phyloP scores from a whole-genome alignment of 2,797 vertebrate species.

The Tokudaia muenninki region DNA sequence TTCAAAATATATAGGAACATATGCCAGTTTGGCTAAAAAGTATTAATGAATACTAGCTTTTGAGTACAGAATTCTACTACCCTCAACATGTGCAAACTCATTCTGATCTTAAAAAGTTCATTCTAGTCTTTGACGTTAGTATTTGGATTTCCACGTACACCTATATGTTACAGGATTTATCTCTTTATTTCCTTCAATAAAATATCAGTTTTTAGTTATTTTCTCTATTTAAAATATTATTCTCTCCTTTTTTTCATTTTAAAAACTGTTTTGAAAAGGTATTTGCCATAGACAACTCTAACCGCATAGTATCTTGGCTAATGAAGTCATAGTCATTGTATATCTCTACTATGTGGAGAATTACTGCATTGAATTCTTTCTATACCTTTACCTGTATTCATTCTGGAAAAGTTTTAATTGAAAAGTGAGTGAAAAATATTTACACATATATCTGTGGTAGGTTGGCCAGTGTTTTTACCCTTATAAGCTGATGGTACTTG shows the following conservation, averaged over 20 bases:
- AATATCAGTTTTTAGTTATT: conserved; percentile 29
- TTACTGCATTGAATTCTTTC: neutral
- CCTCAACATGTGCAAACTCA: neutral
- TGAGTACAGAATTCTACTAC: neutral
- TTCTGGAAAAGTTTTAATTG: conserved; percentile 20
- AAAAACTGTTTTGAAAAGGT: conserved; percentile 12
- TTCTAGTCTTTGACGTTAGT: conserved; percentile 11
- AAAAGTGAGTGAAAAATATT: neutral
- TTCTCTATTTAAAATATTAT: neutral
- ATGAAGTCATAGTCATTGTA: neutral
- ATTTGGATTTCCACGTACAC: neutral
- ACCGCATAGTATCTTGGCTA: neutral
- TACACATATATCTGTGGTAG: neutral
- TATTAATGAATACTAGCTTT: neutral
- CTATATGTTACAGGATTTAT: neutral
- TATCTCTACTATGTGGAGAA: neutral
- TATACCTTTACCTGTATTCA: neutral
- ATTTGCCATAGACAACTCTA: neutral
- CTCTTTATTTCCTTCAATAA: neutral
- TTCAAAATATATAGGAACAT: conserved; percentile 17
- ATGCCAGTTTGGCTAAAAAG: neutral
- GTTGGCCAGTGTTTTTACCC: neutral
- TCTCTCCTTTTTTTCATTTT: neutral
- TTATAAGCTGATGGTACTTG: neutral
- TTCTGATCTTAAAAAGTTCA: conserved; percentile 22